Percentiles rank a stretch among this genome's conserved stretches.
Conservation (phyloP, 2,888 invertebrate genomes). For the Oligia strigilis region DNA sequence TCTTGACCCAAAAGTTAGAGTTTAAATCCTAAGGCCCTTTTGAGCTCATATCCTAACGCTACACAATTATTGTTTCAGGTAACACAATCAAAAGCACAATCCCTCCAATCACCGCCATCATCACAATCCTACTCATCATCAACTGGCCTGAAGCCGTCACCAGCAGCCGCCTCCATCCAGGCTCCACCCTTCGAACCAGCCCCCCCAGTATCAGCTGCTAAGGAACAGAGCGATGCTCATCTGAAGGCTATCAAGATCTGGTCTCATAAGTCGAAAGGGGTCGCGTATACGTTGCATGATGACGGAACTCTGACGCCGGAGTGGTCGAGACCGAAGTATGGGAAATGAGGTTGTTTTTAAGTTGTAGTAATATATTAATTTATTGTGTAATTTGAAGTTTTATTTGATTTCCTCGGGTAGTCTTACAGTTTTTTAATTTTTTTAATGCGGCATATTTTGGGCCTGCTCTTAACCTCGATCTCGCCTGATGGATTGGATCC, state of each 20-base stretch:
- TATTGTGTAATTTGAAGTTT: slow-evolving; percentile 50
- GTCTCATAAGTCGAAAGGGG: slow-evolving; percentile 85
- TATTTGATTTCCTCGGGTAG: slow-evolving; percentile 15
- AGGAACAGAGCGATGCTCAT: slow-evolving; percentile 85
- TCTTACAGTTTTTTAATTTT: background rate
- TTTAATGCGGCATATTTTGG: too few species aligned
- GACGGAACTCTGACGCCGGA: slow-evolving; percentile 85
- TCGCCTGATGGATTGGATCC: background rate
- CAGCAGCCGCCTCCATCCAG: slow-evolving; percentile 63
- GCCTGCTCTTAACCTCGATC: background rate
- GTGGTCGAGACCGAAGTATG: slow-evolving; percentile 73
- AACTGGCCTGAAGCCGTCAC: slow-evolving; percentile 55
- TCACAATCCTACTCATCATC: slow-evolving; percentile 62
- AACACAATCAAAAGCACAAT: slow-evolving; percentile 69
- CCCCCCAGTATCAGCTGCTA: slow-evolving; percentile 76
- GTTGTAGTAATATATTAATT: slow-evolving; percentile 54
- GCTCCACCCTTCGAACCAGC: slow-evolving; percentile 78
- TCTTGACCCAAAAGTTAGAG: background rate
- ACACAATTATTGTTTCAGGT: slow-evolving; percentile 75
- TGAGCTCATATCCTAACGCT: background rate
- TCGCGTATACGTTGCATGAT: slow-evolving; percentile 84
- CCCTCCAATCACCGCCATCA: slow-evolving; percentile 50
- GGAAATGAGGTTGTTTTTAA: slow-evolving; percentile 47
- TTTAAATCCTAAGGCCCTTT: background rate
- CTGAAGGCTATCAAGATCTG: slow-evolving; percentile 86